Evolutionary conservation across 2,888 invertebrate species (phyloP), one percentile per base, ranked within the genome.

Genomic region (Spialia ferax): DNA sequence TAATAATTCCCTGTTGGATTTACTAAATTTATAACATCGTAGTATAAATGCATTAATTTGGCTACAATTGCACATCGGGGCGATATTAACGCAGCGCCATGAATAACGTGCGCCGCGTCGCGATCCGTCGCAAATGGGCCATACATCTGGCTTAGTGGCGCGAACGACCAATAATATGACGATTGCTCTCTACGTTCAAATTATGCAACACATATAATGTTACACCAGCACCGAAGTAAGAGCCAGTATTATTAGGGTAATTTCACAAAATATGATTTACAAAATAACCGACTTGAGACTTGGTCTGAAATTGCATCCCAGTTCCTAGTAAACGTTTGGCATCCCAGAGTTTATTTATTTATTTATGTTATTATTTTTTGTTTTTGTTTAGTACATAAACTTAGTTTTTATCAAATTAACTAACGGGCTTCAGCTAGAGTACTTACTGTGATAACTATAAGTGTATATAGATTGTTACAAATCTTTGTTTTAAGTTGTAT

Each of bases 121-220:
- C 86, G 85, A 85, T 84, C 84, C 83, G 87, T 86, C 85, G 84
- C 85, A 85, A 91, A 91, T 89, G 89, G 89, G 74, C 88, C 84
- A 89, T 91, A 89, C 81, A 83, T 91, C 89, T 87, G 82, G 89
- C 90, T 92, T 91, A 91, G 86, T 83, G 88, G 82, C 86, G 87
- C 86, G 86, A 89, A 87, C 85, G 85, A 78, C 81, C 88, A 89
- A 90, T 89, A 89, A 89, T 90, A 89, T 84, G 85, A 85, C 87
- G 84, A 86, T 88, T 84, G 86, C 81, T 81, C 78, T 73, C 74
- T 77, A 32, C 68, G 70, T 63, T 67, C 67, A 67, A 71, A 75
- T 54, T 63, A 54, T 63, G 13, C 54, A 75, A 76, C 73, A 69
- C 64, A 63, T 45, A 15, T 38, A 35, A 48, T 22, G 35, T 22